Conservation (phyloP, 2,113 vertebrate species). For the Callionymus lyra region DNA sequence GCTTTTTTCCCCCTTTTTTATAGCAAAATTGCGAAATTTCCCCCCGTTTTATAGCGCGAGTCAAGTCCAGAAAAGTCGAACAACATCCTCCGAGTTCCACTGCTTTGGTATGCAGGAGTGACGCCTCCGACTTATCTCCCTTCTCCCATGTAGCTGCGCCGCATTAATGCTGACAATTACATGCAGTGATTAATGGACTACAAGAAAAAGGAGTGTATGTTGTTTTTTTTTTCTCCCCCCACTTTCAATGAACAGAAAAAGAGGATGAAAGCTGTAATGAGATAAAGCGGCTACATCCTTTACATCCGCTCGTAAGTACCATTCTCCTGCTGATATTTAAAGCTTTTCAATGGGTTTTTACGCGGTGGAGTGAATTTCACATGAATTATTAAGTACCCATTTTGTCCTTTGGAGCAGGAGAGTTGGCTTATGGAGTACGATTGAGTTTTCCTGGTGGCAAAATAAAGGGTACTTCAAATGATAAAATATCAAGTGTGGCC, state of each 20-base stretch:
- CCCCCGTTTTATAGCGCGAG: too few relatives aligned
- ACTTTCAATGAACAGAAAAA: background rate
- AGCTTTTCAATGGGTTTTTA: background rate
- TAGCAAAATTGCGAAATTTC: too few relatives aligned
- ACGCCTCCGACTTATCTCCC: slow-evolving; percentile 6
- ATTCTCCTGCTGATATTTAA: background rate
- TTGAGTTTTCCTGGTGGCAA: too few relatives aligned
- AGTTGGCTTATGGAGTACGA: too few relatives aligned
- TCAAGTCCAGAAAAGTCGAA: too few relatives aligned
- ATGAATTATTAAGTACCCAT: too few relatives aligned
- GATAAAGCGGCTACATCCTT: slow-evolving; percentile 2
- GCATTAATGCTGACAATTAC: slow-evolving; percentile 14
- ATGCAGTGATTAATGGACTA: slow-evolving; percentile 18
- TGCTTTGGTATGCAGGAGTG: slow-evolving; percentile 4
- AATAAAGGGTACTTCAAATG: too few relatives aligned
- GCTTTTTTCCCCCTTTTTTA: too few relatives aligned
- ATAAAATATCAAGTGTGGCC: too few relatives aligned
- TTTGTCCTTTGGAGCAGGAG: too few relatives aligned
- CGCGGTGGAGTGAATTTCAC: too few relatives aligned
- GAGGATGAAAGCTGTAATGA: background rate
- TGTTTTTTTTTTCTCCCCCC: slow-evolving; percentile 1
- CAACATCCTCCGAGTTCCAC: background rate
- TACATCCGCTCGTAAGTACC: background rate
- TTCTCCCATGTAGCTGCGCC: slow-evolving; percentile 6
- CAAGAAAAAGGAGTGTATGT: background rate